Evolutionary conservation across 2,888 invertebrate species (phyloP), one percentile per base, ranked within the genome.

Genomic region (Gryllus longicercus): DNA sequence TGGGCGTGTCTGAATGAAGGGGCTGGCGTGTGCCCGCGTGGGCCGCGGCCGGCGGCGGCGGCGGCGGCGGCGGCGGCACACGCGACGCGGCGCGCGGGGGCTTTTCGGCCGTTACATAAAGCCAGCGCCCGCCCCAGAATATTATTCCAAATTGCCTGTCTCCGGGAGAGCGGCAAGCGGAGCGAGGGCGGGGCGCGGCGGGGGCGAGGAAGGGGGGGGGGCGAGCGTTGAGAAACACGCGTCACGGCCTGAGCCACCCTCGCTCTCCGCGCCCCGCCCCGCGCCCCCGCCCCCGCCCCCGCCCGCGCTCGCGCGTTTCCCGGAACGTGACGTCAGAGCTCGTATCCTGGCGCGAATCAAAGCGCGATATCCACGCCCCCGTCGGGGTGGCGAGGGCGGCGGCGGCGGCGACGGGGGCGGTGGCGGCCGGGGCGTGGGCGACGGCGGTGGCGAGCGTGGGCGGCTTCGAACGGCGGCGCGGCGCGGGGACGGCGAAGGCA

Each of bases 91-190:
- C 38, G 5, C 38, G 38, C 38, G 63, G 63, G 63, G 63, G 63
- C 14, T 63, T 14, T 18, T 18, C 14, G n/a, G 5, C 63, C 63
- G 63, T 63, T 63, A 18, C 63, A 63, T 63, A 63, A 63, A 63
- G 63, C 16, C 11, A 4, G 63, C n/a, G 63, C 16, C 63, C 63
- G 63, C n/a, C 63, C 38, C 63, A 63, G 63, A 63, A 63, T 63
- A 63, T 63, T 63, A 63, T 63, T 63, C 63, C 63, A 63, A 63
- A 63, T 63, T 63, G 63, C 63, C 63, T 63, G 63, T 63, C 63
- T 63, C 63, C 63, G 63, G 63, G 63, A 14, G 63, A 38, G 38
- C 38, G 38, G 38, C 5, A 38, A 38, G 38, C 38, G 38, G 38
- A 2, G 38, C 38, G 38, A 38, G 38, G 38, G 38, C 38, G 38